Conservation (phyloP, 2,888 invertebrate species). For the Metalampra italica region DNA sequence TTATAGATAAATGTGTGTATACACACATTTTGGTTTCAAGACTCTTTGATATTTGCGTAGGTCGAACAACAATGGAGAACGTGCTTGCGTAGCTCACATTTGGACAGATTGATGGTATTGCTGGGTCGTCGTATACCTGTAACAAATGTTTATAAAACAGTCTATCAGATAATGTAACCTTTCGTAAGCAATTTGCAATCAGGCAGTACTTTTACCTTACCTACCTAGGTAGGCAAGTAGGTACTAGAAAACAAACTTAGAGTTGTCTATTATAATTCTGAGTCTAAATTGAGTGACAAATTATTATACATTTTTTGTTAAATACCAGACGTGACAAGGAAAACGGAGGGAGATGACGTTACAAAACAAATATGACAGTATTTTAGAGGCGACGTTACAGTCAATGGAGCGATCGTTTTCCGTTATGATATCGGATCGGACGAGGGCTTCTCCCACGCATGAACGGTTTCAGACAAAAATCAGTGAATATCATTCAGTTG, state of each 20-base stretch:
- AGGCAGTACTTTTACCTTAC: conserved; percentile 6
- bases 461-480: conserved; percentile 20
- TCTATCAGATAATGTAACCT: conserved; percentile 53
- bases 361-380: conserved; percentile 16
- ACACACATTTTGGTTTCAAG: no score
- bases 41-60: no score
- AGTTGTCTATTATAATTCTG: neutral
- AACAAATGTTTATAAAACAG: conserved; percentile 58
- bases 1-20: no score
- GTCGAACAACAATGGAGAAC: conserved; percentile 42
- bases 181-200: conserved; percentile 20
- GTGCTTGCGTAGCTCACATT: conserved; percentile 43
- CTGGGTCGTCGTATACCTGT: conserved; percentile 46
- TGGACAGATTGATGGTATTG: conserved; percentile 55
- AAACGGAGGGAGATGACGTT: conserved; percentile 5
- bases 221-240: no score
- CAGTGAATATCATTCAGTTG: conserved; percentile 15
- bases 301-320: neutral
- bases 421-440: conserved; percentile 10
- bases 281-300: neutral
- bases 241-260: conserved; percentile 32
- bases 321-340: conserved; percentile 6
- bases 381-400: conserved; percentile 13
- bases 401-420: conserved; percentile 16
- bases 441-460: conserved; percentile 18